Conservation (phyloP, 2,888 invertebrate species). For the Plagodis pulveraria region DNA sequence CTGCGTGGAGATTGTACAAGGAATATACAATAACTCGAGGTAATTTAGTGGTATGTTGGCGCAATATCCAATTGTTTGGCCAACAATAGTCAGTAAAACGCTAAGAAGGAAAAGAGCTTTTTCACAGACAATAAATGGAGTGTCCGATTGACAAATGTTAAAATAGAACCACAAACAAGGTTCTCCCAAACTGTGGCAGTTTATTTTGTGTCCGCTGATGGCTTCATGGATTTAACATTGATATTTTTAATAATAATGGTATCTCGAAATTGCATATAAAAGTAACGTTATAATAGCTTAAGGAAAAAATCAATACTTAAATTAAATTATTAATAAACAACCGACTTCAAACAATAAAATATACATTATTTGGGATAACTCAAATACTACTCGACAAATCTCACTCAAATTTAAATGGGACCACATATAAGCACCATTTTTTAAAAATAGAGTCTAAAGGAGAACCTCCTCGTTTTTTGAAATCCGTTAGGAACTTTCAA, state of each 20-base stretch:
- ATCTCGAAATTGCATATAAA: no score
- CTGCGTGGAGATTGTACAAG: background rate
- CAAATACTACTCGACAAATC: no score
- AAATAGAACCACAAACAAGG: constrained; percentile 30
- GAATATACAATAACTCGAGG: background rate
- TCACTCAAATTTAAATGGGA: no score
- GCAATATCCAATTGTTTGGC: constrained; percentile 25
- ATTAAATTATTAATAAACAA: no score
- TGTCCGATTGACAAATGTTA: constrained; percentile 28
- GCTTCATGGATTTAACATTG: background rate
- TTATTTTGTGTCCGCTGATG: background rate
- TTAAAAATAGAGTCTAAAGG: no score
- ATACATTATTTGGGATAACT: no score
- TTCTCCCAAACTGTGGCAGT: constrained; percentile 20
- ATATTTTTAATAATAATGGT: background rate
- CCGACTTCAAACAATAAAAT: no score
- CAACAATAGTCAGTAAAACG: constrained; percentile 26
- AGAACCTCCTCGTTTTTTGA: no score
- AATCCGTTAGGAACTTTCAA: no score
- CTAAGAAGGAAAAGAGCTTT: constrained; percentile 21
- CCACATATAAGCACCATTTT: no score
- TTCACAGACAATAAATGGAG: constrained; percentile 28
- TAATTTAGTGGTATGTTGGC: background rate
- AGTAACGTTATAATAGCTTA: no score
- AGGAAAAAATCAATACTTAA: no score